Percentiles rank a stretch among this genome's conserved stretches.
phyloP scores from a whole-genome alignment of 2,888 invertebrate species.

The Leucozona laternaria region DNA sequence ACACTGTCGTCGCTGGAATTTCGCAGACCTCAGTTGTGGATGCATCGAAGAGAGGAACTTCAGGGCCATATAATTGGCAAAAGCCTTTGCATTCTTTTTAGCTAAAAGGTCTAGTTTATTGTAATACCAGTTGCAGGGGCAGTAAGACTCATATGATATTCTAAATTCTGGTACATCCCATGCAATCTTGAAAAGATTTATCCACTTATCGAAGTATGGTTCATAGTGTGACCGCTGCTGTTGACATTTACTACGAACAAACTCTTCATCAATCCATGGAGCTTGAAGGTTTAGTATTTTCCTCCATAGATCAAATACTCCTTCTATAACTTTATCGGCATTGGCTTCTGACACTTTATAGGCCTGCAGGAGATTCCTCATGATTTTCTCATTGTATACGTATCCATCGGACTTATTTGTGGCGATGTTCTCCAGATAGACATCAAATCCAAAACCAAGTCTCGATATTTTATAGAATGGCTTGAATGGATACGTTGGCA shows the following conservation, averaged over 20 bases:
- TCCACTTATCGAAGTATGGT: slow-evolving; percentile 77
- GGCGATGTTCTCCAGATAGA: slow-evolving; percentile 80
- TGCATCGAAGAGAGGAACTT: slow-evolving; percentile 80
- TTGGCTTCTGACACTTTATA: slow-evolving; percentile 78
- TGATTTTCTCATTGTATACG: slow-evolving; percentile 78
- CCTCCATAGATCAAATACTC: slow-evolving; percentile 79
- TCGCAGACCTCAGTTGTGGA: slow-evolving; percentile 76
- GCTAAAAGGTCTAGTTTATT: slow-evolving; percentile 78
- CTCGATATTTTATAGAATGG: slow-evolving; percentile 80
- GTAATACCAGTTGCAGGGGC: slow-evolving; percentile 79
- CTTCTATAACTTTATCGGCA: slow-evolving; percentile 76
- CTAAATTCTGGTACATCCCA: slow-evolving; percentile 77
- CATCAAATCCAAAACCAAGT: slow-evolving; percentile 80
- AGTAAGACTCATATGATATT: neutral
- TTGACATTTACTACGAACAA: neutral
- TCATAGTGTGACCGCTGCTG: rapidly evolving
- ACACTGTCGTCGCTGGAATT: slow-evolving; percentile 76
- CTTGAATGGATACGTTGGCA: slow-evolving; percentile 78
- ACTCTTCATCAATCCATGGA: slow-evolving; percentile 75
- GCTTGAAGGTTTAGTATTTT: slow-evolving; percentile 76
- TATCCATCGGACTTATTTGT: slow-evolving; percentile 79
- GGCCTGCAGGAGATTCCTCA: slow-evolving; percentile 78
- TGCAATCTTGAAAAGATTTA: slow-evolving; percentile 78
- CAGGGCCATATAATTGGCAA: slow-evolving; percentile 82
- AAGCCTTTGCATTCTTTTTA: slow-evolving; percentile 77